Evolutionary conservation across 2,797 vertebrate species (phyloP), one percentile per base, ranked within the genome.

Genomic region (Columba guinea): DNA sequence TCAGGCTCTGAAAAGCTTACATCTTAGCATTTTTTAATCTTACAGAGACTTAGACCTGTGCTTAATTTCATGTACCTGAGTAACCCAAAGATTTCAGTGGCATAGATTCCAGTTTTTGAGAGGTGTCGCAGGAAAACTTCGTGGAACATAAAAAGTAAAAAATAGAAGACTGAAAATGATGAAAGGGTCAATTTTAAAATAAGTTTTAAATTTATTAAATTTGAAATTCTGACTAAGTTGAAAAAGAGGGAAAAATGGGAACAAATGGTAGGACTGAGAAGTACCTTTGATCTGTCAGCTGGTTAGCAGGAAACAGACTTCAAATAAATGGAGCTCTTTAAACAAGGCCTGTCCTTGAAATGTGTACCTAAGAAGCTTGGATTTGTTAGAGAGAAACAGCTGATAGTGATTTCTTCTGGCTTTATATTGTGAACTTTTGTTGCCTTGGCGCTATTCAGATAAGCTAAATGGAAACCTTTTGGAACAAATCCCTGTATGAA

Each of bases 201-300:
- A 55, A 20, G 35, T 28, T 39, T 58, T 48, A 65, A 77, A 62
- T 24, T 7, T 65, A 69, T 26, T 89, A 51, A 58, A 52, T 77
- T 62, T 55, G 17, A 55, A 76, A 48, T 62, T 71, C 76, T 88
- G 5, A 23, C 27, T 17, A 26, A 76, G 30, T 71, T 87, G 39
- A 68, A 70, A 74, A 94, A 78, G 59, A 82, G 34, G 13, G n/a
- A 7, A 7, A 76, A 95, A 86, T 49, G 13, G 59, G 49, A 91
- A 63, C 55, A 89, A 90, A 55, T 88, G 2, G 39, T 74, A 53
- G 37, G 49, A 93, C 70, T 91, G 83, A 89, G 81, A 90, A 89
- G 51, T 87, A 95, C 94, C 84, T 96, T 95, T 94, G 93, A 83
- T 93, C 81, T 92, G 93, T 96, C 92, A 96, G 95, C 84, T 96